Evolutionary conservation across 1,140 invertebrate species (phyloP), one percentile per base, ranked within the genome.

Genomic region (Brachionus angularis): DNA sequence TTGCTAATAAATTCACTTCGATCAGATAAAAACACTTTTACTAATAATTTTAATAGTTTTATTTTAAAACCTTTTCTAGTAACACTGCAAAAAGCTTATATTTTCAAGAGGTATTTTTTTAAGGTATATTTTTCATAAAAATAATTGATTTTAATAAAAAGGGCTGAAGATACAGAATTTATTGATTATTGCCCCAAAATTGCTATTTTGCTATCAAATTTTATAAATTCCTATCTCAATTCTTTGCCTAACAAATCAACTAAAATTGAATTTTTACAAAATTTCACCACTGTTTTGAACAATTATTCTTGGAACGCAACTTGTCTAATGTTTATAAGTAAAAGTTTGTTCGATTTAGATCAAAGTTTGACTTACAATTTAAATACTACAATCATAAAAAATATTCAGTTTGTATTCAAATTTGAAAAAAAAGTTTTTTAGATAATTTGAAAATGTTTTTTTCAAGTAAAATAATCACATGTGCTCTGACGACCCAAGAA

Each of bases 401-500:
- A 36, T 23, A 58, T 58, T 8, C 39, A 58, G 53, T 58, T 39
- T 3, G 39, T 33, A 33, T 55, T 39, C n/a, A 25, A 25, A 25
- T 12, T 23, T 3, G 5, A 36, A 42, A 7, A 14, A 25, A 23
- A 23, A 14, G 12, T 23, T 58, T 33, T 27, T 8, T 27, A 27
- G n/a, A n/a, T n/a, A n/a, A n/a, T n/a, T n/a, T n/a, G n/a, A n/a
- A n/a, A n/a, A n/a, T n/a, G n/a, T n/a, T 29, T 33, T 55, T 55
- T 34, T 25, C 5, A 21, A 58, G 53, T 39, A 58, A 58, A 39
- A 58, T 58, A 25, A 58, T 58, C 1, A 58, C 53, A 25, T 58
- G 53, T 25, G 53, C 53, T 39, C 25, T 58, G 14, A 58, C 53
- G n/a, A 58, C 53, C 18, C 62, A 67, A 47, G 62, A 67, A 29